Percentiles rank a stretch among this genome's conserved stretches.
These are phyloP conservation scores for Xenops minutus DNA, from an alignment of 2,797 vertebrate species.

Conservation along the genomic window DNA sequence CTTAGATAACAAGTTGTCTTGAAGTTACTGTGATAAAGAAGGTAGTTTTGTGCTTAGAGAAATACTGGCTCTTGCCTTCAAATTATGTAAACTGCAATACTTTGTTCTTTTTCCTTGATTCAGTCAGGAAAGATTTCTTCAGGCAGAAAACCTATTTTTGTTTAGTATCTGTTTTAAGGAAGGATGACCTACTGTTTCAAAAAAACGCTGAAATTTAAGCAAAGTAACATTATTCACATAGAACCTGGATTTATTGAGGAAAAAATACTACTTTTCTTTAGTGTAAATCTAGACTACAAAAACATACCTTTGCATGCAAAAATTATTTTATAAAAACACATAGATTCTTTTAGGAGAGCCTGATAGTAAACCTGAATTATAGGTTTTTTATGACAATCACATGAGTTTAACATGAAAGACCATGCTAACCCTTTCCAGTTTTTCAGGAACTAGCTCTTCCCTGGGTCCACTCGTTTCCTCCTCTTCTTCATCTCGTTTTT, in stretches of 20 bases:
- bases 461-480: slow-evolving; percentile 76
- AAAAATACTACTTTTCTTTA: not conserved
- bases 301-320: not conserved
- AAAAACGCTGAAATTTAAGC: not conserved
- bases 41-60: not conserved
- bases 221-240: not conserved
- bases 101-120: not conserved
- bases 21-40: not conserved
- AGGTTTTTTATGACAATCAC: not conserved
- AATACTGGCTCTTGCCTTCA: not conserved
- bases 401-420: not conserved
- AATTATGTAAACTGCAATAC: not conserved
- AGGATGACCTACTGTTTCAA: not conserved
- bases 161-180: not conserved
- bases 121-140: not conserved
- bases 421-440: slow-evolving; percentile 79
- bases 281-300: not conserved
- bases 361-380: rapidly evolving
- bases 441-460: slow-evolving; percentile 80
- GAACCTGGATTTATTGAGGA: not conserved
- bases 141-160: not conserved
- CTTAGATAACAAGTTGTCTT: not conserved
- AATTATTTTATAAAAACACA: rapidly evolving
- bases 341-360: not conserved
- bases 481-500: slow-evolving; percentile 79